phyloP scores from a whole-genome alignment of 1,140 invertebrate species.

The Antheraea pernyi region DNA sequence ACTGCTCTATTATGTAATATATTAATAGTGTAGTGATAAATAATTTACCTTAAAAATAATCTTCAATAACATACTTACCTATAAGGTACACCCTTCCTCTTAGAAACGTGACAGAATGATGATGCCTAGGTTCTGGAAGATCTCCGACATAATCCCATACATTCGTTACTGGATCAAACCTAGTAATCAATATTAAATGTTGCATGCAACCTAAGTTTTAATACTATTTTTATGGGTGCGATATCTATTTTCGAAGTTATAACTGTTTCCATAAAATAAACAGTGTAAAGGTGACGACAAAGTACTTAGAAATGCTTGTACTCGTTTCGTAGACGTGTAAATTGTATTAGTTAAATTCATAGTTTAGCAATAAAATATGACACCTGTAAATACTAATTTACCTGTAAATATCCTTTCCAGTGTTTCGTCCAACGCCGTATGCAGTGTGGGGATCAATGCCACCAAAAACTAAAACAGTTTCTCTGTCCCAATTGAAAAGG shows the following conservation, averaged over 20 bases:
- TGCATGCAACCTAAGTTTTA: not conserved
- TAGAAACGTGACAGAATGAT: conserved; percentile 80
- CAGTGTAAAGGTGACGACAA: not conserved
- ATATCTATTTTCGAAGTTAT: no score
- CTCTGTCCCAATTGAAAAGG: conserved; percentile 77
- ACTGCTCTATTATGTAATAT: no score
- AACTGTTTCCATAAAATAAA: no score
- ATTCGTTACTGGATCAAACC: conserved; percentile 79
- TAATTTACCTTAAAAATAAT: no score
- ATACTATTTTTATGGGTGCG: no score
- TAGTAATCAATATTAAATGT: conserved; percentile 20
- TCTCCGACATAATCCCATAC: conserved; percentile 81
- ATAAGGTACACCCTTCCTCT: conserved; percentile 80
- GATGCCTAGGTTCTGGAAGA: conserved; percentile 81
- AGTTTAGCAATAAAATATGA: not conserved
- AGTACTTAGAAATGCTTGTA: not conserved
- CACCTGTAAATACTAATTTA: no score
- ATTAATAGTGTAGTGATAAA: no score
- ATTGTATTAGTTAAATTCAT: not conserved
- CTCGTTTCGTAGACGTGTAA: not conserved
- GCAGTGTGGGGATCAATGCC: conserved; percentile 80
- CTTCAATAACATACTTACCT: conserved; percentile 54
- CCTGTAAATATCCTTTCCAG: conserved; percentile 79
- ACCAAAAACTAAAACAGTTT: conserved; percentile 81
- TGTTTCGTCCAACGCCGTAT: conserved; percentile 75